A percentile compares a stretch with the other conserved stretches of the same genome.
Conservation (phyloP, 2,888 invertebrate genomes). For the Drosophila flavopinicola region DNA sequence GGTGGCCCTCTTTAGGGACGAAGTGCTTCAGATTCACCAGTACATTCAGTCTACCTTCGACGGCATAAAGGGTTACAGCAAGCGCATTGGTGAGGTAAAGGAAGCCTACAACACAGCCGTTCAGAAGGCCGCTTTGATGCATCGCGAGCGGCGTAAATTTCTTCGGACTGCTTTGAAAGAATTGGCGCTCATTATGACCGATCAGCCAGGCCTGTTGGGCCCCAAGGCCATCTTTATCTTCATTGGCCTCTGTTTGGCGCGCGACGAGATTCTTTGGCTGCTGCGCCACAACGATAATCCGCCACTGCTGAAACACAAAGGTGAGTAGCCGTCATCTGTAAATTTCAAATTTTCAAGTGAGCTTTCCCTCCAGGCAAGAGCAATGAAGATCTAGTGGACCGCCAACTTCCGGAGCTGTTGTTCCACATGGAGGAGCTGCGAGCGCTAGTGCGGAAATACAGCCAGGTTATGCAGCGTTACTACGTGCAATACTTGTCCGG, state of each 20-base stretch:
- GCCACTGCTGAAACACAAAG: constrained; percentile 93
- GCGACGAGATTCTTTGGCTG: constrained; percentile 99
- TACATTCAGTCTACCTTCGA: constrained; percentile 97
- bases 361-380: constrained; percentile 83
- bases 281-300: constrained; percentile 98
- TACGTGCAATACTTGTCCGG: constrained; percentile 98
- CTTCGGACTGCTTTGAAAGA: constrained; percentile 97
- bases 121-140: constrained; percentile 95
- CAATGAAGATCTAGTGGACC: constrained; percentile 96
- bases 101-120: constrained; percentile 96
- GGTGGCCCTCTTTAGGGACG: constrained; percentile 96
- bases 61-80: constrained; percentile 96
- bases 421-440: constrained; percentile 99
- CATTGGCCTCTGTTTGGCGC: constrained; percentile 96
- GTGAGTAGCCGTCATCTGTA: constrained; percentile 68
- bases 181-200: constrained; percentile 96
- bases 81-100: constrained; percentile 97
- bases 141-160: constrained; percentile 98
- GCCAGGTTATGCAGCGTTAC: constrained; percentile 98
- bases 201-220: constrained; percentile 97
- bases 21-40: constrained; percentile 97
- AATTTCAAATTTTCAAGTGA: not conserved
- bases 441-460: constrained; percentile 97
- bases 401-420: constrained; percentile 97
- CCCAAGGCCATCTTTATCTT: constrained; percentile 98